Base-by-base conservation (phyloP, 1,140 invertebrate genomes). In the Planococcus citri region DNA sequence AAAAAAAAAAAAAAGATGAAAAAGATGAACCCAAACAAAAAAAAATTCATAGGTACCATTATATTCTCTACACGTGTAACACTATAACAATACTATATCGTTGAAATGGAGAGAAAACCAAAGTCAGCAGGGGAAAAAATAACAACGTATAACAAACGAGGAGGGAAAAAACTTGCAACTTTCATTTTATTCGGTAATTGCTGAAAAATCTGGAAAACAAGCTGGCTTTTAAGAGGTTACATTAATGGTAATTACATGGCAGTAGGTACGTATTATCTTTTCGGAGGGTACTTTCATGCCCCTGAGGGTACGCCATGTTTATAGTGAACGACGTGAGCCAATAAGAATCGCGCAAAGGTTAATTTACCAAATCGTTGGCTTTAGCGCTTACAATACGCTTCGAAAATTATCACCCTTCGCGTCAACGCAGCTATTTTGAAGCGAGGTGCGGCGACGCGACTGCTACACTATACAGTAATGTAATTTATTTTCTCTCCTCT, bases 201-300 rank as follows among this genome's bases (percentile, higher is more conserved):
- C 41, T 51, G 41, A 51, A 51, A 51, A 51, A 51, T 51, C 41
- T 51, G 41, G n/a, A 51, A 51, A 51, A 51, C 41, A 51, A 51
- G 41, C 41, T 51, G 17, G 41, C 41, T 51, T 51, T 51, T 51
- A 51, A 51, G 41, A 51, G 41, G 41, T 51, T 51, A 51, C 41
- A 20, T 51, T 51, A 51, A 51, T 51, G 41, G 41, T 51, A 51
- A 51, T 51, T 51, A 51, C 17, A 51, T 20, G 41, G n/a, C n/a
- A 51, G 12, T 51, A n/a, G n/a, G n/a, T n/a, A 51, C 41, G 41
- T 51, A 51, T 51, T 51, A 51, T 51, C 41, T 51, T 51, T 51
- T 51, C 41, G 41, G 29, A 51, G 41, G 41, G 41, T 51, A 51
- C n/a, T 51, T 51, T 51, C 41, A 51, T 51, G 41, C 41, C 41